Evolutionary conservation across 1,140 invertebrate species (phyloP).

Genomic region (Acyrthosiphon pisum): DNA sequence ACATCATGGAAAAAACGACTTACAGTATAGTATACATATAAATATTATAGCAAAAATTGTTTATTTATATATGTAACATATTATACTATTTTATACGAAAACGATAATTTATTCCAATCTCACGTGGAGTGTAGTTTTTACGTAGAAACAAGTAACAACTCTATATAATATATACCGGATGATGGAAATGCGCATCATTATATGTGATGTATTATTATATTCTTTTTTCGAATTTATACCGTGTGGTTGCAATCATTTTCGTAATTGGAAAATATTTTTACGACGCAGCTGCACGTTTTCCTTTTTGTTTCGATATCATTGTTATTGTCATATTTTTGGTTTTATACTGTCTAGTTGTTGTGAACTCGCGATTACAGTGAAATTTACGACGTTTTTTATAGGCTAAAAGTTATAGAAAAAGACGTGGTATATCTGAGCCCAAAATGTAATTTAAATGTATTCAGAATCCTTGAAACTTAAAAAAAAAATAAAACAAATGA

Average conservation of each 20-base stretch:
- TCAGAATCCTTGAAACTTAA: background rate
- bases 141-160: background rate
- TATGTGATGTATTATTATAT: background rate
- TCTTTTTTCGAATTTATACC: background rate
- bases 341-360: background rate
- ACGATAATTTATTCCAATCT: background rate
- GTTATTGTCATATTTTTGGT: slow-evolving; percentile 19
- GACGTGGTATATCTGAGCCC: background rate
- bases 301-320: background rate
- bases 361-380: background rate
- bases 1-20: background rate
- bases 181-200: background rate
- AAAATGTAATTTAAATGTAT: background rate
- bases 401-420: background rate
- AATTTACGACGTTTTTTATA: slow-evolving; percentile 15
- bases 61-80: background rate
- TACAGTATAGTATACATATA: background rate
- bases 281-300: background rate
- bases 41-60: background rate
- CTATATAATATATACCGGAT: background rate
- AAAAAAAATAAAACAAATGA: background rate
- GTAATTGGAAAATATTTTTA: slow-evolving; percentile 47
- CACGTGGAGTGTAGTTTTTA: background rate
- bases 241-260: background rate
- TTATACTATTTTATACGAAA: background rate